Percentiles rank a stretch among this genome's conserved stretches.
phyloP scores from a whole-genome alignment of 1,140 invertebrate genomes.

The Cydia strobilella region DNA sequence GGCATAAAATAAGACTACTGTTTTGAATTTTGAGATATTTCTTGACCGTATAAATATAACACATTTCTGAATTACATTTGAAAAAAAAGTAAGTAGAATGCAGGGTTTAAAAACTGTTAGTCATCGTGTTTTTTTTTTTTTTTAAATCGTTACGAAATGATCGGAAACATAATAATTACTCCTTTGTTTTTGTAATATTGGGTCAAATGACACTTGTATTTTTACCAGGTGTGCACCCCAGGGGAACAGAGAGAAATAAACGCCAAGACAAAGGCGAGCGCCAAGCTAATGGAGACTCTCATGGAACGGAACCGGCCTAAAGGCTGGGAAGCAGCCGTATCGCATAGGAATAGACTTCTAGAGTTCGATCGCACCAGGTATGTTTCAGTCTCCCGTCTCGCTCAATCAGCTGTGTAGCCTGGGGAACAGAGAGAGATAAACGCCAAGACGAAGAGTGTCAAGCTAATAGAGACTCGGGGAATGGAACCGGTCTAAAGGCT shows the following conservation, averaged over 20 bases:
- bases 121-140: no score
- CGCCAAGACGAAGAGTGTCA: constrained; percentile 84
- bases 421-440: no score
- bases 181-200: no score
- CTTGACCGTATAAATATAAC: no score
- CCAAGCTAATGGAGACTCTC: constrained; percentile 85
- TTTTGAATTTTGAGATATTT: no score
- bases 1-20: no score
- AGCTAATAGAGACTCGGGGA: constrained; percentile 86
- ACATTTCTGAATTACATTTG: no score
- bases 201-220: neutral
- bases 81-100: no score
- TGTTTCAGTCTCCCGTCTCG: neutral
- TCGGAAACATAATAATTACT: no score
- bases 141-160: no score
- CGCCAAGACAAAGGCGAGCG: constrained; percentile 84
- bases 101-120: no score
- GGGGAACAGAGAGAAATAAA: constrained; percentile 86
- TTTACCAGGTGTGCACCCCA: constrained; percentile 83
- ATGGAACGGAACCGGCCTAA: constrained; percentile 82
- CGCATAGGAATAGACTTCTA: constrained; percentile 90
- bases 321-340: constrained; percentile 85
- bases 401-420: constrained; percentile 84
- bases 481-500: constrained; percentile 78
- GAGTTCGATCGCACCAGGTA: constrained; percentile 93